phyloP scores from a whole-genome alignment of 2,113 vertebrate species.

The Pica pica region DNA sequence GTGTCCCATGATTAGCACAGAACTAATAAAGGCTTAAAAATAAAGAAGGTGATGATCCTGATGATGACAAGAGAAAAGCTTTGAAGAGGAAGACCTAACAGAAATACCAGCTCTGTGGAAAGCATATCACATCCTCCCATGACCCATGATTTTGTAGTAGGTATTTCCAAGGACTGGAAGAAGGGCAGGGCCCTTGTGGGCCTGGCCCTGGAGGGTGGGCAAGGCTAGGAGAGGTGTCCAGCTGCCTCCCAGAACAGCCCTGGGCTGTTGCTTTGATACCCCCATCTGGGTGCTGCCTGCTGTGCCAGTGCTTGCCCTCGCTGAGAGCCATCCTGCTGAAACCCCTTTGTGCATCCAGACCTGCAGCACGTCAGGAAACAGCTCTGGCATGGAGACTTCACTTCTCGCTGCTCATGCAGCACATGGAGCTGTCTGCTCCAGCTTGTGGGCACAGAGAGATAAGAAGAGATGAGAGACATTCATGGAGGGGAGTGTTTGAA shows the following conservation, averaged over 20 bases:
- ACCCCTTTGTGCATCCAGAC: neutral
- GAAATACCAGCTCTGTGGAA: neutral
- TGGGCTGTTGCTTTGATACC: neutral
- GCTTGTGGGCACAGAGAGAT: neutral
- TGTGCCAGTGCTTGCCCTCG: neutral
- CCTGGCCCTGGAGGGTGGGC: neutral
- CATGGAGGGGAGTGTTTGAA: neutral
- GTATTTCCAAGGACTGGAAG: neutral
- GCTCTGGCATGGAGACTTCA: neutral
- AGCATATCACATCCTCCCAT: neutral
- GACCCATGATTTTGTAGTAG: neutral
- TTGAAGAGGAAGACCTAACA: neutral
- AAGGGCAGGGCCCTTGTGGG: neutral
- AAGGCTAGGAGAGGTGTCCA: neutral
- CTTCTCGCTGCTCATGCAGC: accelerated
- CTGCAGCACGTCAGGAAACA: neutral
- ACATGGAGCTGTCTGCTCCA: neutral
- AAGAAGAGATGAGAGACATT: neutral
- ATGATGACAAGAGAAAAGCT: neutral
- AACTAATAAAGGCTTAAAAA: neutral
- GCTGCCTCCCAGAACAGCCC: neutral
- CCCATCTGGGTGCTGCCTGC: neutral
- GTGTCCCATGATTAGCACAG: neutral
- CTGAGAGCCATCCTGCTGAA: neutral
- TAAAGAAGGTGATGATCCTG: neutral